phyloP scores from a whole-genome alignment of 2,113 vertebrate genomes.

The Actinemys pallida region DNA sequence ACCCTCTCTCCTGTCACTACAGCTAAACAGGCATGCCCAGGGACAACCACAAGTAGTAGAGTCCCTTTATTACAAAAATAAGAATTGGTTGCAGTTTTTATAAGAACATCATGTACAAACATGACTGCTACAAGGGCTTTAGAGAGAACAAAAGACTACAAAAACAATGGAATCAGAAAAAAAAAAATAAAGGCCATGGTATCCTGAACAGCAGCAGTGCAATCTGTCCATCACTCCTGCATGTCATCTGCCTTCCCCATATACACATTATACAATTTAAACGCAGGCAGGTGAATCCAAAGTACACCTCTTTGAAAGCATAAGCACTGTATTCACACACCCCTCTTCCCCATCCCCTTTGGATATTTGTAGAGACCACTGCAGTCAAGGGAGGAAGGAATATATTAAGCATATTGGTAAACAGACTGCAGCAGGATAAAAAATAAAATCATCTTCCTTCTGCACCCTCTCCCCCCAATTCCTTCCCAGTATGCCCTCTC shows the following conservation, averaged over 20 bases:
- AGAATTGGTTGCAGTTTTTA: background rate
- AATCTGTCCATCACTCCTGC: slow-evolving; percentile 49
- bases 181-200: slow-evolving; percentile 10
- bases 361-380: slow-evolving; percentile 15
- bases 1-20: slow-evolving; percentile 10
- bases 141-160: background rate
- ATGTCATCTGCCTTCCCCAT: slow-evolving; percentile 43
- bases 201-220: background rate
- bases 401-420: background rate
- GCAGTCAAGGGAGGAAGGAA: slow-evolving; percentile 13
- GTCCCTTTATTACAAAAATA: background rate
- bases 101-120: background rate
- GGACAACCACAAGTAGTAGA: slow-evolving; percentile 17
- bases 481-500: background rate
- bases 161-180: slow-evolving; percentile 17
- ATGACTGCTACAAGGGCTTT: slow-evolving; percentile 17
- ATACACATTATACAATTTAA: background rate
- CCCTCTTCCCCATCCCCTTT: background rate
- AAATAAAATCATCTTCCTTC: background rate
- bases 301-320: slow-evolving; percentile 26
- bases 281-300: slow-evolving; percentile 54
- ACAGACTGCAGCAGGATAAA: background rate
- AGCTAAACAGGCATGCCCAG: background rate
- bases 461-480: background rate
- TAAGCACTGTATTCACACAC: background rate